Evolutionary conservation across 2,113 vertebrate genomes (phyloP).

Genomic region (Sciurus niger): DNA sequence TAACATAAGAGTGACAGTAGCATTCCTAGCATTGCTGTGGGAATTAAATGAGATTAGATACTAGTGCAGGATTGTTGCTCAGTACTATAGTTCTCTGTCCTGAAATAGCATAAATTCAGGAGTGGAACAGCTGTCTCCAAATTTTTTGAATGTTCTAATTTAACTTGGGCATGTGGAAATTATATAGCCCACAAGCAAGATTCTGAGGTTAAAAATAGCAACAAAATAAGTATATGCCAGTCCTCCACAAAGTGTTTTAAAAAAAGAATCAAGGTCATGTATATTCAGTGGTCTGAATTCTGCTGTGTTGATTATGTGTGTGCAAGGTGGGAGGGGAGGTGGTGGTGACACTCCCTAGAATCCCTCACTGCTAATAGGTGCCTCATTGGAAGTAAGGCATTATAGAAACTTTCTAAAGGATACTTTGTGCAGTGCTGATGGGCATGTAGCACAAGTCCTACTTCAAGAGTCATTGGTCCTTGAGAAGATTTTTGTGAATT

Average conservation of each 20-base stretch:
- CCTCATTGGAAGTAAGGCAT: background rate
- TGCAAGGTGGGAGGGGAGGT: too few species aligned
- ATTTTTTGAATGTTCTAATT: background rate
- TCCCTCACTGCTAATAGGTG: background rate
- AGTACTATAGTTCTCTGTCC: background rate
- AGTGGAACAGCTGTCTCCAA: background rate
- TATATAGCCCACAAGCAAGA: background rate
- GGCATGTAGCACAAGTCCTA: background rate
- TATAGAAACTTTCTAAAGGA: background rate
- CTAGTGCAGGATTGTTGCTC: background rate
- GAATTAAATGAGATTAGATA: background rate
- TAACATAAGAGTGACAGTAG: background rate
- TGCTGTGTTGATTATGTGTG: background rate
- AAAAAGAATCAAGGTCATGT: background rate
- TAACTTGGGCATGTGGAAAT: background rate
- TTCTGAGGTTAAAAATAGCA: slow-evolving; percentile 20
- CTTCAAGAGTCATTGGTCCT: background rate
- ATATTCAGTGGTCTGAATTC: background rate
- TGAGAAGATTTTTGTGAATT: background rate
- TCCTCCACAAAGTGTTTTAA: background rate
- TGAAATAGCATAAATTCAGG: background rate
- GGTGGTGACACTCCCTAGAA: background rate
- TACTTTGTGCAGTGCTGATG: background rate
- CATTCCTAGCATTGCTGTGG: background rate
- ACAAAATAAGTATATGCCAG: background rate